phyloP scores from a whole-genome alignment of 2,113 vertebrate genomes.

The Leuciscus idus region DNA sequence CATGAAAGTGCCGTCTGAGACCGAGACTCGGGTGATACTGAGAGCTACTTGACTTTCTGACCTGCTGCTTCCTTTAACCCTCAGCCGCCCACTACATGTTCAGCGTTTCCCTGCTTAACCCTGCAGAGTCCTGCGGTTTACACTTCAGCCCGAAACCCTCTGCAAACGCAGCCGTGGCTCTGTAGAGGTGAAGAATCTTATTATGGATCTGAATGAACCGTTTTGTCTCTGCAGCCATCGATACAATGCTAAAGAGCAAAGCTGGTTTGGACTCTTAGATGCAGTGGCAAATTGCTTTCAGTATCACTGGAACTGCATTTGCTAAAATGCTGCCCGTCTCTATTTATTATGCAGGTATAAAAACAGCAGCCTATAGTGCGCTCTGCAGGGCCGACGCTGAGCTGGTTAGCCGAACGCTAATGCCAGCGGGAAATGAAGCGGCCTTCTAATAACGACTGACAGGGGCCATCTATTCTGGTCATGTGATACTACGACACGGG shows the following conservation, averaged over 20 bases:
- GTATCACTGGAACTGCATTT: conserved; percentile 57
- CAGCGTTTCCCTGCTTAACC: not conserved
- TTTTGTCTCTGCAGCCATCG: conserved; percentile 37
- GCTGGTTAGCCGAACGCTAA: conserved; percentile 60
- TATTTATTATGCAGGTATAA: conserved; percentile 64
- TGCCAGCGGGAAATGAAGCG: conserved; percentile 70
- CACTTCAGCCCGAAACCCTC: not conserved
- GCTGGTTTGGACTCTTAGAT: not conserved
- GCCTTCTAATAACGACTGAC: conserved; percentile 74
- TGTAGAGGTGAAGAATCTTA: not conserved
- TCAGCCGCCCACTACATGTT: not conserved
- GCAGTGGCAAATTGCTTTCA: conserved; percentile 52
- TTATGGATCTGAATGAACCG: not conserved
- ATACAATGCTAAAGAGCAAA: conserved; percentile 19
- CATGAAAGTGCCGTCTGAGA: not conserved
- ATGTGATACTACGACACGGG: conserved; percentile 67
- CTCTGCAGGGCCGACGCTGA: conserved; percentile 37
- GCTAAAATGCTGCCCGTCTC: conserved; percentile 48
- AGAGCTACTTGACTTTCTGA: conserved; percentile 14
- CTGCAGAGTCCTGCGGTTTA: not conserved
- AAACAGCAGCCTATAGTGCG: conserved; percentile 40
- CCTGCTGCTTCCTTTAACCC: not conserved
- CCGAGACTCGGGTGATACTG: not conserved
- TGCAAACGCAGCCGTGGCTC: not conserved
- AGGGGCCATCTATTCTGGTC: conserved; percentile 72